phyloP scores from a whole-genome alignment of 2,113 vertebrate genomes.

The Odontophorus gujanensis region DNA sequence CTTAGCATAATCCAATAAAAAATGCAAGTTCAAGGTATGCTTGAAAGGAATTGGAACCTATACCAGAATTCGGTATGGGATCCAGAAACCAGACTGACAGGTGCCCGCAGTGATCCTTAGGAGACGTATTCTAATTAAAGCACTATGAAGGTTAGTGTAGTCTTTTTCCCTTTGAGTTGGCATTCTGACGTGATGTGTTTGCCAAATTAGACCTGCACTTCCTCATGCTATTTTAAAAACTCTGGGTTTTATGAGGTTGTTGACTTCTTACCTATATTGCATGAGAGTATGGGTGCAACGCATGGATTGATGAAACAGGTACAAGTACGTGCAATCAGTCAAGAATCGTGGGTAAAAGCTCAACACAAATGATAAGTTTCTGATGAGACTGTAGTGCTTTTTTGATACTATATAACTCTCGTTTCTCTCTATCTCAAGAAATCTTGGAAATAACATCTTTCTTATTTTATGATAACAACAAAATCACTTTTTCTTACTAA shows the following conservation, averaged over 20 bases:
- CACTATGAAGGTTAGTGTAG: background rate
- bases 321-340: background rate
- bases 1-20: no score
- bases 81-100: background rate
- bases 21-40: background rate
- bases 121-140: background rate
- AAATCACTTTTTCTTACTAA: background rate
- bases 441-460: background rate
- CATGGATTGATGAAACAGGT: rapidly evolving
- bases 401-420: background rate
- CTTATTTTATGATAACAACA: background rate
- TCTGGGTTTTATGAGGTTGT: background rate
- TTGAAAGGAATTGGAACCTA: background rate
- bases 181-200: background rate
- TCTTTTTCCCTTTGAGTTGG: background rate
- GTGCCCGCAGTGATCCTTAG: background rate
- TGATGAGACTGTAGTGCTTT: rapidly evolving
- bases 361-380: background rate
- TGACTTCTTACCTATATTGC: background rate
- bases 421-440: background rate
- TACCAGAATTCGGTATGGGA: background rate
- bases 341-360: background rate
- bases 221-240: background rate
- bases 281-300: background rate
- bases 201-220: background rate